phyloP scores from a whole-genome alignment of 2,888 invertebrate genomes.

The Cistogaster globosa region DNA sequence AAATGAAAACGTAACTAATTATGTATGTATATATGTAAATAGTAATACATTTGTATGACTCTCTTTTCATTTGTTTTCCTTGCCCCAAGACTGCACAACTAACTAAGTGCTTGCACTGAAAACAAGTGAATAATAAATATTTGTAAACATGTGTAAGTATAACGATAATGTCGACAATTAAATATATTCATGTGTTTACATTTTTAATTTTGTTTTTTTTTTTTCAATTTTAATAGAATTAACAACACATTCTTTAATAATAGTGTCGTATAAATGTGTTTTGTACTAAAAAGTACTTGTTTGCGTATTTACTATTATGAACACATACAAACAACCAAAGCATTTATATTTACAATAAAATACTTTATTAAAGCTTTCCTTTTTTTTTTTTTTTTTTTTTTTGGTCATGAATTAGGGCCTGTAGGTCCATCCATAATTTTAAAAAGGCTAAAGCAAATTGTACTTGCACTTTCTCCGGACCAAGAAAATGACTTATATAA shows the following conservation, averaged over 20 bases:
- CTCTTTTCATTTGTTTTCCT: not conserved
- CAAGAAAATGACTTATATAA: too few species aligned
- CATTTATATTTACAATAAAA: too few species aligned
- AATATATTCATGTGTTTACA: not conserved
- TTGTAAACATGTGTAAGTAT: not conserved
- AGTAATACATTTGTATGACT: not conserved
- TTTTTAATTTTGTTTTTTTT: not conserved
- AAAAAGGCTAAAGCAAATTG: too few species aligned
- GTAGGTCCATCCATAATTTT: too few species aligned
- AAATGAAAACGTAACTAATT: not conserved
- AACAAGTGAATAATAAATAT: slow-evolving; percentile 1
- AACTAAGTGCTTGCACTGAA: not conserved
- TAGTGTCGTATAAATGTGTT: not conserved
- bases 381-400: too few species aligned
- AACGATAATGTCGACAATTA: not conserved
- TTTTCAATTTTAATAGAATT: not conserved
- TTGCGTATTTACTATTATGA: not conserved
- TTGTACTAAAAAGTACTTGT: slow-evolving; percentile 8
- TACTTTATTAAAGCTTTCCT: too few species aligned
- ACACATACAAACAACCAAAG: not conserved
- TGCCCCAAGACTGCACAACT: not conserved
- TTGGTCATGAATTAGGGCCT: too few species aligned
- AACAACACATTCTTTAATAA: slow-evolving; percentile 6
- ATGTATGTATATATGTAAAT: not conserved
- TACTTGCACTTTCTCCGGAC: too few species aligned